Evolutionary conservation across 1,140 invertebrate species (phyloP).

Genomic region (Drosophila kepulauana): DNA sequence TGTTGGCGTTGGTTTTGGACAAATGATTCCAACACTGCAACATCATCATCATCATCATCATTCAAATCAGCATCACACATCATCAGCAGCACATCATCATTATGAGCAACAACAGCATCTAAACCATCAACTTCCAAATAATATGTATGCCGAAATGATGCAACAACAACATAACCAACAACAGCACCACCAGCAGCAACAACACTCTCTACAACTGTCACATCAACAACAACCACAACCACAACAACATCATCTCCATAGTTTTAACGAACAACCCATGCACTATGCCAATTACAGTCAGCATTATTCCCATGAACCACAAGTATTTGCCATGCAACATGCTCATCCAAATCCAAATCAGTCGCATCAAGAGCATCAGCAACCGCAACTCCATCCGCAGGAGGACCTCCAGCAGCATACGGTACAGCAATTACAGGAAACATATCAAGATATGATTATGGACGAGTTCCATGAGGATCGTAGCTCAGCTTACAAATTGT

Average conservation of each 20-base stretch:
- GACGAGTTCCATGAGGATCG: conserved; percentile 78
- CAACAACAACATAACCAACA: conserved; percentile 65
- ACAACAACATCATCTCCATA: conserved; percentile 59
- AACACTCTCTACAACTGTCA: conserved; percentile 45
- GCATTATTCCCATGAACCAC: conserved; percentile 57
- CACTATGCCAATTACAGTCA: conserved; percentile 55
- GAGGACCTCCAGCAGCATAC: conserved; percentile 47
- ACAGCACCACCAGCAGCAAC: conserved; percentile 57
- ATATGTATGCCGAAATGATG: conserved; percentile 56
- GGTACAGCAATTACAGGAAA: conserved; percentile 56
- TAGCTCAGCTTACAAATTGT: conserved; percentile 66
- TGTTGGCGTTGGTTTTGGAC: conserved; percentile 29
- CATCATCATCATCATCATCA: conserved; percentile 35
- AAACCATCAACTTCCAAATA: conserved; percentile 54
- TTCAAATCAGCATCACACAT: conserved; percentile 34
- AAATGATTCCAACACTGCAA: conserved; percentile 43
- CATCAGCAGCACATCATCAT: conserved; percentile 38
- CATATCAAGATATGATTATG: conserved; percentile 72
- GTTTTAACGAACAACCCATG: conserved; percentile 35
- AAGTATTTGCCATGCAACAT: conserved; percentile 61
- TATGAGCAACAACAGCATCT: conserved; percentile 62
- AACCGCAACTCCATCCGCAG: conserved; percentile 37
- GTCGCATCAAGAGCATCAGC: conserved; percentile 31
- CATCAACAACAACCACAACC: conserved; percentile 56
- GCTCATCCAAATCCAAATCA: conserved; percentile 35